These are phyloP conservation scores for Psilopogon haemacephalus DNA, from an alignment of 2,113 vertebrate genomes.

Conservation along the genomic window DNA sequence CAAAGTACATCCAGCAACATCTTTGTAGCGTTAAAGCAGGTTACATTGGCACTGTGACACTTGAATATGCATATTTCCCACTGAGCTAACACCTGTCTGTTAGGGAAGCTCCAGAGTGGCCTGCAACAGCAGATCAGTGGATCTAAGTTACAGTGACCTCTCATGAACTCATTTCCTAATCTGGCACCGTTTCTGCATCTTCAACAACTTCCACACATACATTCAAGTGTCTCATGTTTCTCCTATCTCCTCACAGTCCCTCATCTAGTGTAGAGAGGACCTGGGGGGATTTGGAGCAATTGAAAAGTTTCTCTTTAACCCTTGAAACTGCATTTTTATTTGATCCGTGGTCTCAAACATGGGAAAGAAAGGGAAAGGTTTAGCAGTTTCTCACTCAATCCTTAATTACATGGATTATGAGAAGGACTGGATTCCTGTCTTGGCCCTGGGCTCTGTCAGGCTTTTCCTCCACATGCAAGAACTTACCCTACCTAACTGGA, in stretches of 20 bases:
- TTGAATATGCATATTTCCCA: neutral
- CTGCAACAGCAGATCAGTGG: neutral
- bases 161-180: neutral
- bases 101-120: neutral
- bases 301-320: neutral
- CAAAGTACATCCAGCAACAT: neutral
- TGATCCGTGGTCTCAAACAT: neutral
- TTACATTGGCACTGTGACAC: neutral
- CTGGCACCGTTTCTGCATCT: neutral
- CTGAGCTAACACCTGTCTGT: neutral
- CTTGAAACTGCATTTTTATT: neutral
- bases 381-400: neutral
- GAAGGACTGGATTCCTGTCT: neutral
- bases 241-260: neutral
- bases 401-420: neutral
- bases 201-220: neutral
- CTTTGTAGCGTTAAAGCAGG: neutral
- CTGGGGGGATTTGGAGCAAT: neutral
- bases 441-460: neutral
- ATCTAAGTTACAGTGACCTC: neutral
- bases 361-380: neutral
- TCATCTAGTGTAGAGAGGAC: neutral
- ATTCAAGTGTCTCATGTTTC: neutral
- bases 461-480: neutral
- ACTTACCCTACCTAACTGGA: neutral